phyloP scores from a whole-genome alignment of 2,113 vertebrate species.

The Odobenus rosmarus region DNA sequence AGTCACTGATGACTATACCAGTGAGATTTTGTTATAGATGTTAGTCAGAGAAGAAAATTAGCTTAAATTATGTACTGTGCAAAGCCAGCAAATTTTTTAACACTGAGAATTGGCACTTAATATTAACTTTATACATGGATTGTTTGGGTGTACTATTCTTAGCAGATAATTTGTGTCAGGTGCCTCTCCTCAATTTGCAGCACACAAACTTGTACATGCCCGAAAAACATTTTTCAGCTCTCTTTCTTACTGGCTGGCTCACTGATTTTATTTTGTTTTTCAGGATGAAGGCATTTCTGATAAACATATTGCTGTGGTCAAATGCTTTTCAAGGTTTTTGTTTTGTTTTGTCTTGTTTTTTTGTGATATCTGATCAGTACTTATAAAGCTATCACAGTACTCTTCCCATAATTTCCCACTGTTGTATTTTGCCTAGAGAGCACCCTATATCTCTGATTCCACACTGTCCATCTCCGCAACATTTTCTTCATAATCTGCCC shows the following conservation, averaged over 20 bases:
- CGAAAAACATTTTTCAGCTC: not conserved
- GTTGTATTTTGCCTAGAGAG: not conserved
- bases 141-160: not conserved
- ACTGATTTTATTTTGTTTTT: not conserved
- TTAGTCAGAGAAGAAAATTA: constrained; percentile 58
- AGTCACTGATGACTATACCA: constrained; percentile 52
- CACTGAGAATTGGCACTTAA: not conserved
- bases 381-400: not conserved
- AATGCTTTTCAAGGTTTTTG: not conserved
- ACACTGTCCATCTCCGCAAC: not conserved
- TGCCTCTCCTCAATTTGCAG: not conserved
- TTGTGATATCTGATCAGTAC: not conserved
- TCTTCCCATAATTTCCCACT: not conserved
- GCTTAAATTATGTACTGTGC: constrained; percentile 9
- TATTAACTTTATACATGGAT: not conserved
- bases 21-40: constrained; percentile 12
- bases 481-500: not conserved
- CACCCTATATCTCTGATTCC: not conserved
- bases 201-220: not conserved
- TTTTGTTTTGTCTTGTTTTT: not conserved
- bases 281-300: not conserved
- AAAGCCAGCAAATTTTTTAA: constrained; percentile 20
- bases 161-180: not conserved
- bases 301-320: not conserved
- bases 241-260: not conserved